These are phyloP conservation scores for Campoplex capitator DNA, from an alignment of 2,888 invertebrate species.

Conservation along the genomic window DNA sequence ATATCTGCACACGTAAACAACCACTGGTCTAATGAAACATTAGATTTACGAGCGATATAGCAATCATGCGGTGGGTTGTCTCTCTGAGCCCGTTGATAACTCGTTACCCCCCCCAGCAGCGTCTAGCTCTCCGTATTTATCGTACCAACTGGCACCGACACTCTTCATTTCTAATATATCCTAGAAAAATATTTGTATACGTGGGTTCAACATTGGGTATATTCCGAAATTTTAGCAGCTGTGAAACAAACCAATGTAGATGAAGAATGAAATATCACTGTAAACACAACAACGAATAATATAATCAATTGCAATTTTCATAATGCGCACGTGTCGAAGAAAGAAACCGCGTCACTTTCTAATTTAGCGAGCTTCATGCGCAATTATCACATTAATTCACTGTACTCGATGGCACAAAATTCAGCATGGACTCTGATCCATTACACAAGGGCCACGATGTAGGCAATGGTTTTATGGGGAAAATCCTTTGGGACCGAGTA, in stretches of 20 bases:
- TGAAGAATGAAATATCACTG: constrained; percentile 17
- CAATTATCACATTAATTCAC: neutral
- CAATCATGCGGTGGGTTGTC: constrained; percentile 48
- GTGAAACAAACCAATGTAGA: neutral
- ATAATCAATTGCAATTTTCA: constrained; percentile 38
- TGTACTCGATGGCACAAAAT: too few species aligned
- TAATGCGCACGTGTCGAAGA: constrained; percentile 46
- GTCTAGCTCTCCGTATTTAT: constrained; percentile 24
- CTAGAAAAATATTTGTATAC: neutral
- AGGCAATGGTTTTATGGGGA: neutral
- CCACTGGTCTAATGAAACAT: constrained; percentile 70
- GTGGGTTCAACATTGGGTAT: constrained; percentile 4
- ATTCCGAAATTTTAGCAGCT: constrained; percentile 41
- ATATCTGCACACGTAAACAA: constrained; percentile 13
- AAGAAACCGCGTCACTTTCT: constrained; percentile 51
- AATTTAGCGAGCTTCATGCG: constrained; percentile 24
- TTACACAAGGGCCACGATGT: neutral
- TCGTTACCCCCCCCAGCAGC: constrained; percentile 31
- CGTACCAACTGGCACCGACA: constrained; percentile 27
- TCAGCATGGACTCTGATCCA: too few species aligned
- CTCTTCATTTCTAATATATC: constrained; percentile 44
- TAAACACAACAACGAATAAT: constrained; percentile 32
- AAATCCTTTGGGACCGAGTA: constrained; percentile 12
- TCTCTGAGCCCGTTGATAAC: constrained; percentile 59
- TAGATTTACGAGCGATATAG: constrained; percentile 70